These are phyloP conservation scores for Rousettus leschenaultii DNA, from an alignment of 2,113 vertebrate species.

Conservation along the genomic window DNA sequence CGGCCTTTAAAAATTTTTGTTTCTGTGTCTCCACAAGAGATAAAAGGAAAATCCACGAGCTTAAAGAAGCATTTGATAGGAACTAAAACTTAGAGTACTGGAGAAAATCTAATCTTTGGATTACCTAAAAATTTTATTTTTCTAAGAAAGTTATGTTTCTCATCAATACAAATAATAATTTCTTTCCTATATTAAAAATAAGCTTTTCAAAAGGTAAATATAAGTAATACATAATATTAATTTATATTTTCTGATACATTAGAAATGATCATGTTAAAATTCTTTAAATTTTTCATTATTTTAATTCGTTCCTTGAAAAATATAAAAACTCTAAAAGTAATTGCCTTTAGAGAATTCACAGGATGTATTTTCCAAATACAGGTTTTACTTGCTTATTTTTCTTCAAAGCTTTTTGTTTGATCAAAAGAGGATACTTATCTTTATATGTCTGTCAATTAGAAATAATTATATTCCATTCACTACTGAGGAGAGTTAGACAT, in stretches of 20 bases:
- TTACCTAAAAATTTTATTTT: conserved; percentile 5
- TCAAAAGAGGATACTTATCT: neutral
- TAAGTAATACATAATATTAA: neutral
- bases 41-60: neutral
- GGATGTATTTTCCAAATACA: neutral
- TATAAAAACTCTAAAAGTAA: neutral
- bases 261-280: neutral
- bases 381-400: neutral
- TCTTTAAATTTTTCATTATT: neutral
- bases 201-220: neutral
- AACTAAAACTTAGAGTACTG: neutral
- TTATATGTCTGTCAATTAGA: neutral
- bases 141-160: neutral
- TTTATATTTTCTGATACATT: neutral
- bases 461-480: neutral
- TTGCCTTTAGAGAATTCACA: neutral
- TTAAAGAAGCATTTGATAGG: neutral
- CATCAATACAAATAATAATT: neutral
- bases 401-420: neutral
- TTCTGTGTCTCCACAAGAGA: neutral
- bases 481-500: neutral
- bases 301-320: neutral
- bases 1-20: neutral
- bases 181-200: neutral
- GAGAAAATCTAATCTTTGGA: neutral